Conservation (phyloP, 2,113 vertebrate species). For the Herpailurus yagouaroundi region DNA sequence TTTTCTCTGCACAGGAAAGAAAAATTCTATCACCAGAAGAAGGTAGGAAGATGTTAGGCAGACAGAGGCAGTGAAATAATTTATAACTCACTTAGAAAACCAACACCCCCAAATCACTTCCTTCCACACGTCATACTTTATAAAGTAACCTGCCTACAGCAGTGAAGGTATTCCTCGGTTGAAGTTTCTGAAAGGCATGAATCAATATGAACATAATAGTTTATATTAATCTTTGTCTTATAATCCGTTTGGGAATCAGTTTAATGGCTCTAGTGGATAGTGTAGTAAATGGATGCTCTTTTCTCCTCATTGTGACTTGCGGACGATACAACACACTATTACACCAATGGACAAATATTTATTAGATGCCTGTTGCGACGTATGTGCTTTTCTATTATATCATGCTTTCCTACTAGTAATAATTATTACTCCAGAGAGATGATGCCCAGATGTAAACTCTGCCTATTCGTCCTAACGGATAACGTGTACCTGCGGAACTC, state of each 20-base stretch:
- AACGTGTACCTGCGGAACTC: background rate
- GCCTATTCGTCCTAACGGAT: background rate
- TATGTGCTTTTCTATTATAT: background rate
- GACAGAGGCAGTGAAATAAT: background rate
- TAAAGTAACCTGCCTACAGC: background rate
- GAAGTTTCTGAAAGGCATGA: background rate
- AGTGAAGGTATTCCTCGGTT: background rate
- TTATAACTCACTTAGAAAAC: background rate
- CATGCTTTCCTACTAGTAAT: background rate
- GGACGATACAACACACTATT: background rate
- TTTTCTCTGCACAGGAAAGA: background rate
- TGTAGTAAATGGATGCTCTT: background rate
- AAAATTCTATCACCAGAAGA: background rate
- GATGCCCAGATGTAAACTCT: background rate
- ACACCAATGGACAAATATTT: background rate
- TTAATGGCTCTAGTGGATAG: background rate
- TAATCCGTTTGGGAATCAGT: background rate
- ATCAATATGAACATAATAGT: background rate
- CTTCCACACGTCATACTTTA: background rate
- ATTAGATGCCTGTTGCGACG: background rate
- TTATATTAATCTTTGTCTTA: background rate
- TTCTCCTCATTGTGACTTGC: background rate
- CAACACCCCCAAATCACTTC: background rate
- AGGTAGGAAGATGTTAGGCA: background rate
- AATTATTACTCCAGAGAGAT: background rate